These are phyloP conservation scores for Phalloptychus januarius DNA, from an alignment of 2,797 vertebrate genomes.

Conservation along the genomic window DNA sequence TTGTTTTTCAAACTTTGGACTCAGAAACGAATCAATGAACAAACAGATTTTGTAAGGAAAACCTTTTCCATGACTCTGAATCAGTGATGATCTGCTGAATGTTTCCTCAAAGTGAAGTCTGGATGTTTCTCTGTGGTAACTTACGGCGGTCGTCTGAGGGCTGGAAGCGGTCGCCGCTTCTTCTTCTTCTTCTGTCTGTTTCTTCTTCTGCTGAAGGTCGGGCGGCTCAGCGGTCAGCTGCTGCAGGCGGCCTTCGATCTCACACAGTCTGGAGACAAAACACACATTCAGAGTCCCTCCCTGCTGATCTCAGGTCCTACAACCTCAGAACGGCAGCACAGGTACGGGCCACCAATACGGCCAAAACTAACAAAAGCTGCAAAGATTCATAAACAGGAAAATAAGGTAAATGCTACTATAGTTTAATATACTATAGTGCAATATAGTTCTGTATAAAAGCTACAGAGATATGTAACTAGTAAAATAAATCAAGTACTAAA, in stretches of 20 bases:
- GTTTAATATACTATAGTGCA: too few species aligned
- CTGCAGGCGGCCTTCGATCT: slow-evolving; percentile 54
- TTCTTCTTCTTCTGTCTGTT: slow-evolving; percentile 20
- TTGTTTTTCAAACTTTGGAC: not conserved
- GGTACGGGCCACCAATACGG: not conserved
- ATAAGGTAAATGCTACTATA: not conserved
- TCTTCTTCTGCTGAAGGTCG: slow-evolving; percentile 55
- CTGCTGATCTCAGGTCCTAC: not conserved
- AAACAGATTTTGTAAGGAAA: not conserved
- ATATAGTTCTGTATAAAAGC: too few species aligned
- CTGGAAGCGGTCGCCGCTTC: slow-evolving; percentile 34
- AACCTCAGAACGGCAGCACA: not conserved
- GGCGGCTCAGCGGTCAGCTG: slow-evolving; percentile 57
- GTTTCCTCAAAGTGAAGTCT: not conserved
- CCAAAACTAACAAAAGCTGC: not conserved
- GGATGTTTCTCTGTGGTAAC: slow-evolving; percentile 20
- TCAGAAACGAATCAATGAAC: not conserved
- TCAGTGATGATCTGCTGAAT: not conserved
- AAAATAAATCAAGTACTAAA: not conserved
- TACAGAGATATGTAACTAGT: not conserved
- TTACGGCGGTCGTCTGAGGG: slow-evolving; percentile 57
- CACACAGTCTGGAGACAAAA: slow-evolving; percentile 60
- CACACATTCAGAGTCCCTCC: not conserved
- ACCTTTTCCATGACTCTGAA: not conserved
- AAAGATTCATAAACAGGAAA: not conserved